Conservation (phyloP, 2,113 vertebrate genomes). For the Progne subis region DNA sequence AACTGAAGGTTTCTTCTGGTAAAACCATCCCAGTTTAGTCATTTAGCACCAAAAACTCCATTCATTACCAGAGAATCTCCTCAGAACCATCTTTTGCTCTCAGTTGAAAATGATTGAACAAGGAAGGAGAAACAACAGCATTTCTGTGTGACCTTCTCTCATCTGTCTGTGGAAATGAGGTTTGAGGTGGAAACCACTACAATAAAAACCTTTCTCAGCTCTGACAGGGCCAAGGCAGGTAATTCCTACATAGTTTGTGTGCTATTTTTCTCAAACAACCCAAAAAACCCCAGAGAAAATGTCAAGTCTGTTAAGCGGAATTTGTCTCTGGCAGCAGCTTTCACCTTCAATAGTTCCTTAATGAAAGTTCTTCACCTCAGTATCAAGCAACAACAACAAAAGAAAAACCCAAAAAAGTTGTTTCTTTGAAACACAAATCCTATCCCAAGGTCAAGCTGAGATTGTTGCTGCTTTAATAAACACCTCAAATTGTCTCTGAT, state of each 20-base stretch:
- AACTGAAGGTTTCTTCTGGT: neutral
- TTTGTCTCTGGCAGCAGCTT: neutral
- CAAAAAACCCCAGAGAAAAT: neutral
- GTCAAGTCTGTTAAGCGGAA: neutral
- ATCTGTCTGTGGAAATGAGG: neutral
- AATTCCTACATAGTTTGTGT: neutral
- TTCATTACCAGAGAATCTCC: neutral
- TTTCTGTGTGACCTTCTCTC: neutral
- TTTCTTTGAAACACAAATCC: constrained; percentile 23
- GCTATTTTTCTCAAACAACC: neutral
- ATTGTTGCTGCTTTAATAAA: constrained; percentile 51
- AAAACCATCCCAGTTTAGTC: neutral
- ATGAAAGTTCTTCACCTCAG: neutral
- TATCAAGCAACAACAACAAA: neutral
- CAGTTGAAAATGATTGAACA: neutral
- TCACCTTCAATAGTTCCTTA: neutral
- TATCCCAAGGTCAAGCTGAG: constrained; percentile 56
- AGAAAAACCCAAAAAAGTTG: neutral
- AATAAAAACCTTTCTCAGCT: neutral
- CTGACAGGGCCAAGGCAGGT: neutral
- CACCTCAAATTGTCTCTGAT: constrained; percentile 54
- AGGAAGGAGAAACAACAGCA: neutral
- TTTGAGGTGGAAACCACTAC: neutral
- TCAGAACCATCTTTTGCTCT: neutral
- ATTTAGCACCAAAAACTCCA: neutral